Conservation (phyloP, 2,113 vertebrate genomes). For the Oceanites oceanicus region DNA sequence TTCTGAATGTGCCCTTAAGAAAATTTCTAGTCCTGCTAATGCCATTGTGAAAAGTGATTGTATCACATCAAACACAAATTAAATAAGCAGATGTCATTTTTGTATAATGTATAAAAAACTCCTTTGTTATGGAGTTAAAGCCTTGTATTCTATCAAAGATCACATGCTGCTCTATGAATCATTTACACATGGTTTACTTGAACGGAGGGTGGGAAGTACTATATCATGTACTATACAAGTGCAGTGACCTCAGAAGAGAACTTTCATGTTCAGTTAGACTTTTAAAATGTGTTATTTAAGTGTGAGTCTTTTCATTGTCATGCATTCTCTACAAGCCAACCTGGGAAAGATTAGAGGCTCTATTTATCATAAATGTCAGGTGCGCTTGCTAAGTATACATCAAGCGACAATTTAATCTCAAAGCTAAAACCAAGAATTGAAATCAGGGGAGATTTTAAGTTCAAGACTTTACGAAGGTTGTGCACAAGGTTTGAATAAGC, state of each 20-base stretch:
- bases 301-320: neutral
- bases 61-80: neutral
- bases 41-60: neutral
- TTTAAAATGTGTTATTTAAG: slow-evolving; percentile 5
- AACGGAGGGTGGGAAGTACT: neutral
- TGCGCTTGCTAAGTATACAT: neutral
- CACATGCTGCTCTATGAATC: neutral
- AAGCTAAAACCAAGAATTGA: slow-evolving; percentile 6
- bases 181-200: neutral
- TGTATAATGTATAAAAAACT: neutral
- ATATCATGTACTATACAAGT: neutral
- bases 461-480: neutral
- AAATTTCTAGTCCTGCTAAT: neutral
- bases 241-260: neutral
- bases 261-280: neutral
- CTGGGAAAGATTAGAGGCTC: neutral
- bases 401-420: slow-evolving; percentile 9
- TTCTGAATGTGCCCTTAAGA: neutral
- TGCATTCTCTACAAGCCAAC: neutral
- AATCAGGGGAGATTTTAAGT: slow-evolving; percentile 19
- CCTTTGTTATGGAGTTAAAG: neutral
- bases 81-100: neutral
- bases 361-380: slow-evolving; percentile 20
- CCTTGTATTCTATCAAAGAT: neutral
- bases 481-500: neutral